These are phyloP conservation scores for Catamblyrhynchus diadema DNA, from an alignment of 2,797 vertebrate species.

Conservation along the genomic window DNA sequence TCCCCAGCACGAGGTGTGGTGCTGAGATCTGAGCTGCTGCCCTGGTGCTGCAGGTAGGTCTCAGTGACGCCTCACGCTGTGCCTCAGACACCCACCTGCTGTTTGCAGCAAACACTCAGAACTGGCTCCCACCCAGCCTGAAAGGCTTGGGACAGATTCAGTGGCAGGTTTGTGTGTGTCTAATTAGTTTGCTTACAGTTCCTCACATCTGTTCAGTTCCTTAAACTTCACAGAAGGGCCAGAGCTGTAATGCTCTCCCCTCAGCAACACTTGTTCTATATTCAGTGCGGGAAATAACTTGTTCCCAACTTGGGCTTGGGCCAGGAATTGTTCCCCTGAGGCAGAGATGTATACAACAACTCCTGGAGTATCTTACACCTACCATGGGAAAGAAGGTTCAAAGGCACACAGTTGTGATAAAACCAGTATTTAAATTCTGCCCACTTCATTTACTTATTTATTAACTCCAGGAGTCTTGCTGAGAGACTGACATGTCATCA, in stretches of 20 bases:
- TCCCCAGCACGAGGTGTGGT: fast-evolving
- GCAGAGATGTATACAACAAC: conserved; percentile 54
- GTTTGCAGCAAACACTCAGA: neutral
- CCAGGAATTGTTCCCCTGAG: conserved; percentile 52
- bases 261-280: conserved; percentile 36
- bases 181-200: conserved; percentile 48
- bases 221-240: conserved; percentile 44
- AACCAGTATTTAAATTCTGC: conserved; percentile 67
- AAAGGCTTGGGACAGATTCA: conserved; percentile 28
- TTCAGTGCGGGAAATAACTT: conserved; percentile 62
- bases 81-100: conserved; percentile 31
- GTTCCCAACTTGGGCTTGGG: conserved; percentile 49
- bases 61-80: neutral
- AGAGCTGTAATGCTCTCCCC: neutral
- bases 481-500: conserved; percentile 30
- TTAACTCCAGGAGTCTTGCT: conserved; percentile 51
- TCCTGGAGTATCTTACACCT: conserved; percentile 63
- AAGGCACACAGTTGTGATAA: conserved; percentile 62
- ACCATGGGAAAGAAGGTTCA: conserved; percentile 68
- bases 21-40: neutral
- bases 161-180: conserved; percentile 39
- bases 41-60: neutral
- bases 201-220: conserved; percentile 47
- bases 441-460: conserved; percentile 61
- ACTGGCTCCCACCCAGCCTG: conserved; percentile 43